Base-by-base conservation (phyloP, 2,888 invertebrate species). In the Drosophila nr. perissopoda region DNA sequence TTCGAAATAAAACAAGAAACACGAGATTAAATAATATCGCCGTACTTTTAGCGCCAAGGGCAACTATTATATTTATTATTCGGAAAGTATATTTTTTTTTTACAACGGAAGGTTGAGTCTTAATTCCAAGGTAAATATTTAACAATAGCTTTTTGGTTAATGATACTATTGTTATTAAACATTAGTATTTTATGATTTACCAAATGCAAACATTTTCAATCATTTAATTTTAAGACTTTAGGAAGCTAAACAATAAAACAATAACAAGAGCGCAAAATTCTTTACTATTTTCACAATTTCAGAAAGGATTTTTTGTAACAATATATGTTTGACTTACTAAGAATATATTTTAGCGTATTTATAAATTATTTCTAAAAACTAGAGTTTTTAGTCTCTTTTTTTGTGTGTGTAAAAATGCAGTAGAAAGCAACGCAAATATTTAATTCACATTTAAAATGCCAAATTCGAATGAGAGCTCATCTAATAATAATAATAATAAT, bases 391-490 rank as follows among this genome's bases (percentile, higher is more conserved):
- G 1, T 11, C 2, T 21, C 2, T 0, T 21, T 42, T 2, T 21
- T 5, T 21, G 1, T 25, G 16, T 25, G 21, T 45, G 21, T 6
- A 21, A 13, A 45, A 21, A 13, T 45, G 13, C 4, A n/a, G 52
- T 13, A 33, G 31, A 31, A 13, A 52, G 0, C 10, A 31, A 21
- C 11, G 33, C 10, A 33, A 33, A 21, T 53, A 8, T 36, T 36
- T 36, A 25, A 25, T 18, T 1, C 25, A 36, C 53, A 36, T 36
- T 53, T 7, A 21, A 34, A 53, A n/a, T 33, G 2, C 21, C 33
- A 45, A 21, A 13, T 16, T 45, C 7, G 7, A 38, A 38, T 25
- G 34, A 49, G 59, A 49, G 59, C 56, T 48, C 60, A 33, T 64
- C 65, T 60, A 67, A 33, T 10, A 33, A 10, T 33, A 10, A 33